Conservation (phyloP, 2,113 vertebrate genomes). For the Nibea albiflora region DNA sequence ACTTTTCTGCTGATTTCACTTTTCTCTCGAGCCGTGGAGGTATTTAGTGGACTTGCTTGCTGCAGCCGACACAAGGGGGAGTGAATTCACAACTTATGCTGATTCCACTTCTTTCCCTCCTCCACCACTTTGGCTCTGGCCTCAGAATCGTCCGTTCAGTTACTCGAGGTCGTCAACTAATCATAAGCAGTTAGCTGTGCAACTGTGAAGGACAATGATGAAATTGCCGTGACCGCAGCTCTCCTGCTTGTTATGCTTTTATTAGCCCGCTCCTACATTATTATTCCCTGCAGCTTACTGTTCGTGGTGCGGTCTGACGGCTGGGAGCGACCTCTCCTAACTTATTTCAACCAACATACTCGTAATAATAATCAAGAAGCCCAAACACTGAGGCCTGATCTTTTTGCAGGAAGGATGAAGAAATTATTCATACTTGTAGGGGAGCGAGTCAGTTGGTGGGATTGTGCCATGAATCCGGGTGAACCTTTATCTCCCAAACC, state of each 20-base stretch:
- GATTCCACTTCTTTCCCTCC: constrained; percentile 26
- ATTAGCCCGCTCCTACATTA: constrained; percentile 57
- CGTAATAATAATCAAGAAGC: constrained; percentile 63
- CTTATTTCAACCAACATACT: constrained; percentile 42
- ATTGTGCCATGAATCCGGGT: constrained; percentile 71
- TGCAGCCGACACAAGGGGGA: constrained; percentile 61
- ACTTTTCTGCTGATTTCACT: constrained; percentile 43
- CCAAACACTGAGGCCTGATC: constrained; percentile 56
- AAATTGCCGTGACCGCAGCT: constrained; percentile 66
- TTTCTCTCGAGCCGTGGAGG: constrained; percentile 1
- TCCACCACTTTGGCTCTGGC: background rate
- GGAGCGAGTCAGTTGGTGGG: constrained; percentile 56
- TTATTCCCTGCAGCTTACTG: constrained; percentile 57
- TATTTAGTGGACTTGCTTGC: constrained; percentile 11
- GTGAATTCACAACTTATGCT: constrained; percentile 50
- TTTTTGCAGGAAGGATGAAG: constrained; percentile 43
- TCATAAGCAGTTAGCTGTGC: constrained; percentile 68
- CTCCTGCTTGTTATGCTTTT: constrained; percentile 70
- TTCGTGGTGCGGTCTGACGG: constrained; percentile 31
- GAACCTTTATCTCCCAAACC: constrained; percentile 78
- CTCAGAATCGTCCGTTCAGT: constrained; percentile 49
- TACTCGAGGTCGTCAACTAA: constrained; percentile 61
- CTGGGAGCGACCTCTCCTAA: constrained; percentile 51
- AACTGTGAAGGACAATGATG: constrained; percentile 75
- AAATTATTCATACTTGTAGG: constrained; percentile 65